Evolutionary conservation across 2,888 invertebrate species (phyloP).

Genomic region (Drosophila putrida): DNA sequence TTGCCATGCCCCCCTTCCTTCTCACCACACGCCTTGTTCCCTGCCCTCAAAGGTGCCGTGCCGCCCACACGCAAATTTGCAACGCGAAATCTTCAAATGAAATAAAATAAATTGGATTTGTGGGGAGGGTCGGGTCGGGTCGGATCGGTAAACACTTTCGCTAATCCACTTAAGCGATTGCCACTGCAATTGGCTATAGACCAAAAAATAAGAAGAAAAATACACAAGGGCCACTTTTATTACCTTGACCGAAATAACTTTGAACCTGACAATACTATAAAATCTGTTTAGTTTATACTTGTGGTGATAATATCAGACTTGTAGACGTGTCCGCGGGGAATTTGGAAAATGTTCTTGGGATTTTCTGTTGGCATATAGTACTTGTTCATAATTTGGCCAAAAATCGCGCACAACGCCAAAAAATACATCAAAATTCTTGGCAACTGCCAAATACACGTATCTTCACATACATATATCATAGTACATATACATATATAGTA

Average conservation of each 20-base stretch:
- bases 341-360: constrained; percentile 36
- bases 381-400: constrained; percentile 41
- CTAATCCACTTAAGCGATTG: constrained; percentile 70
- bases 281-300: constrained; percentile 5
- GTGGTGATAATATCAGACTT: constrained; percentile 2
- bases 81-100: constrained; percentile 39
- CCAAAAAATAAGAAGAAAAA: constrained; percentile 5
- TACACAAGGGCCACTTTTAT: constrained; percentile 23
- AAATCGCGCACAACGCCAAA: constrained; percentile 55
- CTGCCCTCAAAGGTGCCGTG: constrained; percentile 12
- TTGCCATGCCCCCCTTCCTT: not conserved
- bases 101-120: constrained; percentile 76
- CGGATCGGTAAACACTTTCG: constrained; percentile 67
- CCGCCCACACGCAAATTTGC: constrained; percentile 48
- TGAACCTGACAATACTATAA: constrained; percentile 54
- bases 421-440: constrained; percentile 79
- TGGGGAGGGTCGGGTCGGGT: not conserved
- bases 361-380: constrained; percentile 38
- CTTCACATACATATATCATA: constrained; percentile 9
- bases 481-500: constrained; percentile 11
- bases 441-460: constrained; percentile 47
- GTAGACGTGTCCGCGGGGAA: constrained; percentile 12
- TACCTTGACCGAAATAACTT: constrained; percentile 67
- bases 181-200: constrained; percentile 46
- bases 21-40: not conserved